A percentile compares a stretch with the other conserved stretches of the same genome.
Evolutionary conservation across 2,113 vertebrate species (phyloP).

Genomic region (Verasper variegatus): DNA sequence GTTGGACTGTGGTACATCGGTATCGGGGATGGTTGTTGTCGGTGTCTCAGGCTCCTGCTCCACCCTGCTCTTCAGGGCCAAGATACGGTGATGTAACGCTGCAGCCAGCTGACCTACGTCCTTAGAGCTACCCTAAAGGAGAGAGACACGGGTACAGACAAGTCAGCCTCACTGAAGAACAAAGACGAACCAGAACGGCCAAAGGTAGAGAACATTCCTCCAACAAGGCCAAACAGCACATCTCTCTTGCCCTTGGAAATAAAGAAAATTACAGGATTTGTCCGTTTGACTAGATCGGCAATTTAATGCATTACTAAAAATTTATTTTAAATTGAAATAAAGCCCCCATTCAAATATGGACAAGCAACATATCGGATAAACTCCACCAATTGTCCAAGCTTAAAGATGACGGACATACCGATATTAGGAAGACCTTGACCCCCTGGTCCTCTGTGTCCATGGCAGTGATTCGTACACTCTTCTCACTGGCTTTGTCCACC

Average conservation of each 20-base stretch:
- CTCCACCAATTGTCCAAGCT: too few relatives aligned
- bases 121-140: conserved; percentile 93
- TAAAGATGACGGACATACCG: conserved; percentile 76
- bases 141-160: conserved; percentile 3
- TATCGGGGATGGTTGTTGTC: conserved; percentile 80
- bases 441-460: conserved; percentile 99
- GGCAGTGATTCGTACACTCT: conserved; percentile 96
- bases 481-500: conserved; percentile 98
- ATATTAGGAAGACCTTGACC: conserved; percentile 98
- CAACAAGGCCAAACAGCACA: not conserved
- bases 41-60: conserved; percentile 92
- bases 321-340: too few relatives aligned
- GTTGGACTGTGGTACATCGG: conserved; percentile 88
- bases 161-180: conserved; percentile 10
- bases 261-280: too few relatives aligned
- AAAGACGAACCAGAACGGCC: too few relatives aligned
- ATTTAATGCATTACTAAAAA: too few relatives aligned
- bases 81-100: conserved; percentile 94
- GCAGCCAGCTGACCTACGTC: conserved; percentile 95
- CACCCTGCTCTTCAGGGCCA: conserved; percentile 90
- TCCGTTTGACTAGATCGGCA: too few relatives aligned
- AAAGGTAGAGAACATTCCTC: not conserved
- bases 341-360: not conserved
- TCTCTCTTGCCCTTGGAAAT: not conserved
- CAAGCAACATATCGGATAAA: not conserved